Conservation (phyloP, 2,113 vertebrate genomes). For the Bungarus multicinctus region DNA sequence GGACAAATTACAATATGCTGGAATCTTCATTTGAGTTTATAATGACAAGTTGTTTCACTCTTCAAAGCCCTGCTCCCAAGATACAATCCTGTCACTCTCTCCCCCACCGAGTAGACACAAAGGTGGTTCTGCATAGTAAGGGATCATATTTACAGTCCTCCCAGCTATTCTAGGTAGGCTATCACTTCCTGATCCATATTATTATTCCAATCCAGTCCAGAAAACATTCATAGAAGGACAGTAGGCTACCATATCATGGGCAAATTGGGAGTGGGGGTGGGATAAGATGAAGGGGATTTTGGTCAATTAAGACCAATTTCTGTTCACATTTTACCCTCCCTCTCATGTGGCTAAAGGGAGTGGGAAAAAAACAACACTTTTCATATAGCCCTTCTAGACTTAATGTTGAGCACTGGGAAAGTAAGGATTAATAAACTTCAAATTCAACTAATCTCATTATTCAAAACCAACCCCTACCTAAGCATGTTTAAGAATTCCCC, state of each 20-base stretch:
- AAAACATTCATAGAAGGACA: background rate
- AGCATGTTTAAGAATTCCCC: background rate
- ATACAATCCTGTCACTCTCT: no score
- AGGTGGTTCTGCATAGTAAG: background rate
- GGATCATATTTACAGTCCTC: background rate
- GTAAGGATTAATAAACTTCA: background rate
- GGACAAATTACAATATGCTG: background rate
- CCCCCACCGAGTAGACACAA: background rate
- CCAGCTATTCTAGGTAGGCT: background rate
- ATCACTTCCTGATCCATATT: background rate
- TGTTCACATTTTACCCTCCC: background rate
- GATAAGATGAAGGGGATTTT: background rate
- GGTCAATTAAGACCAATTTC: background rate
- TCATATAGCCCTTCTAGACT: background rate
- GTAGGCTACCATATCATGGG: background rate
- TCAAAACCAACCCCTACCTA: background rate
- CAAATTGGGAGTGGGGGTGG: background rate
- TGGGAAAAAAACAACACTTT: background rate
- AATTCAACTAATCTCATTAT: background rate
- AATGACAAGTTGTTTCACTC: no score
- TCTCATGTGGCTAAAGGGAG: background rate
- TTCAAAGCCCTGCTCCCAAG: no score
- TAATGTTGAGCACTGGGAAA: background rate
- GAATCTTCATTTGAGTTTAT: background rate
- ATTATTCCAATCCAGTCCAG: background rate